Conservation (phyloP, 2,797 vertebrate species). For the Erethizon dorsatum region DNA sequence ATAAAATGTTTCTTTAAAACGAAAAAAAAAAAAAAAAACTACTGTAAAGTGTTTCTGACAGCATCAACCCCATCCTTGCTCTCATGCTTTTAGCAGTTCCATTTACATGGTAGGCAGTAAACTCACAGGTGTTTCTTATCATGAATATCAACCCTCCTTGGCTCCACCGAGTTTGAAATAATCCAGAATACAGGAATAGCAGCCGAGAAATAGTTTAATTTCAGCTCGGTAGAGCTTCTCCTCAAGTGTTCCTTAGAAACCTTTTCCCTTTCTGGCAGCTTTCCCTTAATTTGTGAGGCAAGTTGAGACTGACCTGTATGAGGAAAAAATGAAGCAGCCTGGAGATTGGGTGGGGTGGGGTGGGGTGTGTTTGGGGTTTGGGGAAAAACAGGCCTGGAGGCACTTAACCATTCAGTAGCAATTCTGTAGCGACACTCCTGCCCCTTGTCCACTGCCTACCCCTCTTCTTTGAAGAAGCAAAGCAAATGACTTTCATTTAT, state of each 20-base stretch:
- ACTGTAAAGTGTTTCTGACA: neutral
- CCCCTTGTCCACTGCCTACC: neutral
- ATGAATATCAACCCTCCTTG: neutral
- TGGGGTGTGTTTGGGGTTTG: neutral
- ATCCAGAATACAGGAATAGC: neutral
- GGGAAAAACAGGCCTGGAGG: neutral
- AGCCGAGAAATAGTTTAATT: neutral
- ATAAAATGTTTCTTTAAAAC: conserved; percentile 17
- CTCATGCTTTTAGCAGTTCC: neutral
- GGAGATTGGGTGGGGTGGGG: neutral
- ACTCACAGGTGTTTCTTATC: neutral
- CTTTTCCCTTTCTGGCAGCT: neutral
- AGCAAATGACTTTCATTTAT: conserved; percentile 55
- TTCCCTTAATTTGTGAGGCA: neutral
- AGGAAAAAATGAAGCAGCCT: neutral
- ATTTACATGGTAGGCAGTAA: rapidly evolving
- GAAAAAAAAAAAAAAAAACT: too few relatives aligned
- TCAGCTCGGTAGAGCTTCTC: neutral
- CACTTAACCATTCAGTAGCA: neutral
- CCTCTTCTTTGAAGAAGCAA: conserved; percentile 62
- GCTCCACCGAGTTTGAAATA: neutral
- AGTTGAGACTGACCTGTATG: neutral
- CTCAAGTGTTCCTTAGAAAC: neutral
- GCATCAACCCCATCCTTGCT: neutral
- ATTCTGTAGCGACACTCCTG: neutral